Evolutionary conservation across 2,888 invertebrate genomes (phyloP).

Genomic region (Allophyes oxyacanthae): DNA sequence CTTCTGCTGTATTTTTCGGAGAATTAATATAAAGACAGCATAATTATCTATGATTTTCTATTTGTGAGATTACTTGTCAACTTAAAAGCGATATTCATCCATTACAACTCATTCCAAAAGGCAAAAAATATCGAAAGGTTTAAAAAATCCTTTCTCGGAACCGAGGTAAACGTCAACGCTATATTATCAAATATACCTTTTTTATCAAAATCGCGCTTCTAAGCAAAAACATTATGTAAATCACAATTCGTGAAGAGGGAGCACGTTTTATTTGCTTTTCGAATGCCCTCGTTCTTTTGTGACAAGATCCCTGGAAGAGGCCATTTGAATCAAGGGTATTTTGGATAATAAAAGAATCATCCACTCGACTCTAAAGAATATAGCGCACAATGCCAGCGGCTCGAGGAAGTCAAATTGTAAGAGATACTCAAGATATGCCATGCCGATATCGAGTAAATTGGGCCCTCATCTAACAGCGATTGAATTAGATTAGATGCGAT

Average conservation of each 20-base stretch:
- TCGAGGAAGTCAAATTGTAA: slow-evolving; percentile 61
- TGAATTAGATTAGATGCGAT: slow-evolving; percentile 56
- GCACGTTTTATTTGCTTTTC: slow-evolving; percentile 77
- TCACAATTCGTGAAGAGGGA: slow-evolving; percentile 69
- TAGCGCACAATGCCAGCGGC: slow-evolving; percentile 59
- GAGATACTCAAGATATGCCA: slow-evolving; percentile 59
- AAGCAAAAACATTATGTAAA: slow-evolving; percentile 71
- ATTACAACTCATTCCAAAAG: too few species aligned
- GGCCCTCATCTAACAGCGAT: slow-evolving; percentile 55
- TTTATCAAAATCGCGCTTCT: slow-evolving; percentile 57
- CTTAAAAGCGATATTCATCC: too few species aligned
- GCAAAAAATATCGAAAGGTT: too few species aligned
- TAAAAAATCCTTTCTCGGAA: slow-evolving; percentile 33
- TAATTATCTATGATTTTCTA: neutral
- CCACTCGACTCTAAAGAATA: slow-evolving; percentile 69
- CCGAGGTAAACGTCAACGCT: slow-evolving; percentile 41
- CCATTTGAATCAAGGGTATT: slow-evolving; percentile 77
- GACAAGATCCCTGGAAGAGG: slow-evolving; percentile 70
- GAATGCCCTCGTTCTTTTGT: slow-evolving; percentile 74
- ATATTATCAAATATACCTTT: slow-evolving; percentile 54
- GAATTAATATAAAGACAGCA: too few species aligned
- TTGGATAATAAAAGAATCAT: slow-evolving; percentile 79
- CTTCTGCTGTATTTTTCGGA: neutral
- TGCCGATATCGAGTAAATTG: slow-evolving; percentile 64
- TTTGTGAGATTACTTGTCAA: too few species aligned